A percentile compares a stretch with the other conserved stretches of the same genome.
These are phyloP conservation scores for Chaetodon trifasciatus DNA, from an alignment of 2,797 vertebrate species.

Conservation along the genomic window DNA sequence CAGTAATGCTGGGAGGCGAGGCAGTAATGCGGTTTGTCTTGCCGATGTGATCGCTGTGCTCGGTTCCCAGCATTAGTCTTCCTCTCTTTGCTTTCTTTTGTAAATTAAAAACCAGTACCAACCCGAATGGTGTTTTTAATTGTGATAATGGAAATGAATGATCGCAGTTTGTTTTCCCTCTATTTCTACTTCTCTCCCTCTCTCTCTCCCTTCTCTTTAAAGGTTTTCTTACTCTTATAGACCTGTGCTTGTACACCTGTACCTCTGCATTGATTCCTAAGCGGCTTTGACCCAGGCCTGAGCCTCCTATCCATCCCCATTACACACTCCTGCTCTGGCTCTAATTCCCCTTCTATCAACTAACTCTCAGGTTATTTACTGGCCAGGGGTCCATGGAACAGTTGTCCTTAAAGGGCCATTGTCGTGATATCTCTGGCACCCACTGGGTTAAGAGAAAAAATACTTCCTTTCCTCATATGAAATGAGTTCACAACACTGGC, in stretches of 20 bases:
- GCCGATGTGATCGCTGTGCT: constrained; percentile 68
- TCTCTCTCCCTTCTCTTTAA: constrained; percentile 35
- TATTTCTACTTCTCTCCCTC: constrained; percentile 26
- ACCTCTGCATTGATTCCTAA: constrained; percentile 85
- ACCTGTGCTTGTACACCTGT: constrained; percentile 82
- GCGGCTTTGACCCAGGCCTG: constrained; percentile 83
- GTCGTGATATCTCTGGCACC: constrained; percentile 34
- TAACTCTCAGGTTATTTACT: constrained; percentile 86
- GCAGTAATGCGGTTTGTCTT: constrained; percentile 68
- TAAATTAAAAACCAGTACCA: constrained; percentile 80
- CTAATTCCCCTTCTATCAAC: constrained; percentile 87
- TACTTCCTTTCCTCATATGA: constrained; percentile 14
- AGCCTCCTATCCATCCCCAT: constrained; percentile 89
- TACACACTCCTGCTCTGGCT: constrained; percentile 82
- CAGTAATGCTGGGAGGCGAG: constrained; percentile 56
- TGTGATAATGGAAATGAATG: constrained; percentile 85
- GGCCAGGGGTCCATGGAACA: constrained; percentile 69
- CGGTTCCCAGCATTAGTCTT: constrained; percentile 77
- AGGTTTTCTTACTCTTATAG: constrained; percentile 75
- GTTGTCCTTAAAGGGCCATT: constrained; percentile 76
- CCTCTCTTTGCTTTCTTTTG: constrained; percentile 72
- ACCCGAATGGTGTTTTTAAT: constrained; percentile 79
- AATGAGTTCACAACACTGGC: not conserved
- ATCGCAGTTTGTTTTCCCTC: constrained; percentile 53
- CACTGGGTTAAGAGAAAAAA: constrained; percentile 30